These are phyloP conservation scores for Microctenopoma lineatum DNA, from an alignment of 2,797 vertebrate genomes.

Conservation along the genomic window DNA sequence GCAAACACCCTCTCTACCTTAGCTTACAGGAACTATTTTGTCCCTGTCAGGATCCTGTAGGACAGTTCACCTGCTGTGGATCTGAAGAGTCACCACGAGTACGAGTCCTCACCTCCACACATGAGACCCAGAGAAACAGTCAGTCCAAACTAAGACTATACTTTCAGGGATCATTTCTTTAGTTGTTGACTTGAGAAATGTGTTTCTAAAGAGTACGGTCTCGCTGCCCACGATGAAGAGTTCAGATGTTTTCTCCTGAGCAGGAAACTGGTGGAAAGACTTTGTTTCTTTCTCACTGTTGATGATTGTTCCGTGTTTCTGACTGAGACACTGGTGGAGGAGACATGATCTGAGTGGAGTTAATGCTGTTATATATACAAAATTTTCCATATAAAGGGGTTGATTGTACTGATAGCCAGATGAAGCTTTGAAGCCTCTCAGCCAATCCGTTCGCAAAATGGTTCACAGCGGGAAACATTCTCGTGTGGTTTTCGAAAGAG, in stretches of 20 bases:
- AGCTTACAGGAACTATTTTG: too few relatives aligned
- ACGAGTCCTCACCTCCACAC: background rate
- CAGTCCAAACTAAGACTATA: slow-evolving; percentile 12
- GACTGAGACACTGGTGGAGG: background rate
- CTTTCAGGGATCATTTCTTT: slow-evolving; percentile 28
- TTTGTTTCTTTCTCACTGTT: slow-evolving; percentile 6
- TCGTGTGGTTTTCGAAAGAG: too few relatives aligned
- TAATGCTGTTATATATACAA: too few relatives aligned
- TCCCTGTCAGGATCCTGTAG: too few relatives aligned
- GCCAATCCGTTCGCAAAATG: too few relatives aligned
- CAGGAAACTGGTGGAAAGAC: slow-evolving; percentile 18
- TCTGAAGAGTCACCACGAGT: background rate
- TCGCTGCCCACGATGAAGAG: slow-evolving; percentile 19
- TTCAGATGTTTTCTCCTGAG: slow-evolving; percentile 28
- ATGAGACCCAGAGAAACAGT: background rate
- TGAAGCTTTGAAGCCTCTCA: too few relatives aligned
- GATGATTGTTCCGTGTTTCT: background rate
- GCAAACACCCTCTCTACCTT: too few relatives aligned
- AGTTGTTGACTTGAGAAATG: slow-evolving; percentile 19
- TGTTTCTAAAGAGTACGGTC: slow-evolving; percentile 22
- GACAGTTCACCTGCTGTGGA: too few relatives aligned
- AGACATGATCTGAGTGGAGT: slow-evolving; percentile 2
- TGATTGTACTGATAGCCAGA: too few relatives aligned
- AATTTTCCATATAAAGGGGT: too few relatives aligned
- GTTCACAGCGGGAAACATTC: too few relatives aligned